A percentile compares a stretch with the other conserved stretches of the same genome.
phyloP scores from a whole-genome alignment of 2,797 vertebrate species.

The Apogon talboti region DNA sequence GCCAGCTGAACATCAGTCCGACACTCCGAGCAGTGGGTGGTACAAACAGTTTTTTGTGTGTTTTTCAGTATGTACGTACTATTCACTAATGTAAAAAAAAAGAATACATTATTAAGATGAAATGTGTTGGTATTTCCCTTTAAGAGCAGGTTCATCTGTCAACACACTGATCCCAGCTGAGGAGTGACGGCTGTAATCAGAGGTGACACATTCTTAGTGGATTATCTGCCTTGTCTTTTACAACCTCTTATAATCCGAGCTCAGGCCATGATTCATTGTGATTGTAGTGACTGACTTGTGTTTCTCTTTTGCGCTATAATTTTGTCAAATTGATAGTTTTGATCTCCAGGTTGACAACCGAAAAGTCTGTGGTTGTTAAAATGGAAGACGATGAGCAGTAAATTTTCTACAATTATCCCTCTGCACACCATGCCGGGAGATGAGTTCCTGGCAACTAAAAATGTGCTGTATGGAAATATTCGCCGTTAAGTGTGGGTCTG shows the following conservation, averaged over 20 bases:
- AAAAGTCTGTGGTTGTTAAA: constrained; percentile 59
- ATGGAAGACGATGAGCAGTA: constrained; percentile 60
- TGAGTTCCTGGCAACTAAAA: constrained; percentile 41
- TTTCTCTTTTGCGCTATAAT: constrained; percentile 59
- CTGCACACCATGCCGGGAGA: constrained; percentile 51
- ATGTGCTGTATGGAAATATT: constrained; percentile 10
- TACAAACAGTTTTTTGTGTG: constrained; percentile 7
- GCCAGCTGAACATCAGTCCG: neutral
- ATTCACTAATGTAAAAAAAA: constrained; percentile 18
- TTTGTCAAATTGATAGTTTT: constrained; percentile 73
- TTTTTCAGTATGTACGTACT: constrained; percentile 6
- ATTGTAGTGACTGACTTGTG: constrained; percentile 54
- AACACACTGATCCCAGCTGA: constrained; percentile 56
- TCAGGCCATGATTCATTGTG: constrained; percentile 62
- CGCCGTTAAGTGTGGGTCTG: constrained; percentile 14
- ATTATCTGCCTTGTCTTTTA: constrained; percentile 74
- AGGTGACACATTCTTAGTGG: constrained; percentile 70
- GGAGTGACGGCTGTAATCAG: constrained; percentile 68
- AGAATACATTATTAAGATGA: constrained; percentile 14
- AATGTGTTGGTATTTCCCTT: constrained; percentile 30
- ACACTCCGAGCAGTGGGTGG: constrained; percentile 8
- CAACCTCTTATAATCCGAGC: constrained; percentile 64
- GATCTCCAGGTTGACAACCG: constrained; percentile 69
- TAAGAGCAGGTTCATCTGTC: constrained; percentile 64
- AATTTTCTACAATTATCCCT: constrained; percentile 66